Conservation (phyloP, 1,140 invertebrate species). For the Eubasilissa regina region DNA sequence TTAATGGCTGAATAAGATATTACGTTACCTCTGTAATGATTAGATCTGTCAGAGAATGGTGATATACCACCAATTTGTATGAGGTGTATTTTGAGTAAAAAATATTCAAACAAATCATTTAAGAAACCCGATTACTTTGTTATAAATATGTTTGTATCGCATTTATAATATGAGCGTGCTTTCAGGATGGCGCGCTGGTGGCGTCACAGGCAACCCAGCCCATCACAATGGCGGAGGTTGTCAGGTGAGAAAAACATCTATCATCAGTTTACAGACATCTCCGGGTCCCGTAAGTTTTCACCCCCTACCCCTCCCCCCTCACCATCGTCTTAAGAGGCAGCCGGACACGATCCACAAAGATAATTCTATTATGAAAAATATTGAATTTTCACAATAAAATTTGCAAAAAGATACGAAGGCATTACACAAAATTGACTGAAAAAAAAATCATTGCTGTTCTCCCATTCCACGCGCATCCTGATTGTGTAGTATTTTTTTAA, state of each 20-base stretch:
- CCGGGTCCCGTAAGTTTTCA: background rate
- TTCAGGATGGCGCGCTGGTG: constrained; percentile 68
- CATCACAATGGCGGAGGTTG: constrained; percentile 71
- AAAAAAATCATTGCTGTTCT: too few species aligned
- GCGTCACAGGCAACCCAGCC: constrained; percentile 65
- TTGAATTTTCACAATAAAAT: too few species aligned
- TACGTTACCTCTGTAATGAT: too few species aligned
- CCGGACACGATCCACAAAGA: background rate
- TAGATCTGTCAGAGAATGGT: too few species aligned
- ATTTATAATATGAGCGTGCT: background rate
- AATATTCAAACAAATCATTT: background rate
- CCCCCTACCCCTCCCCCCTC: background rate
- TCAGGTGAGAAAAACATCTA: constrained; percentile 62
- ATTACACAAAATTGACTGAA: too few species aligned
- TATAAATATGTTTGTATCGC: background rate
- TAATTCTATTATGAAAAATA: too few species aligned
- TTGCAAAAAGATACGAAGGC: too few species aligned
- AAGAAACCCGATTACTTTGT: background rate
- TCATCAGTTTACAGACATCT: background rate
- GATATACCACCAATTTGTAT: too few species aligned
- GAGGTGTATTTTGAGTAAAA: background rate
- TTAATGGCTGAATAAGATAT: too few species aligned
- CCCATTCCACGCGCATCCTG: too few species aligned
- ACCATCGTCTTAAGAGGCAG: too few species aligned
- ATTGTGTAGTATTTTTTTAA: too few species aligned